Conservation (phyloP, 2,113 vertebrate species). For the Vanacampus margaritifer region DNA sequence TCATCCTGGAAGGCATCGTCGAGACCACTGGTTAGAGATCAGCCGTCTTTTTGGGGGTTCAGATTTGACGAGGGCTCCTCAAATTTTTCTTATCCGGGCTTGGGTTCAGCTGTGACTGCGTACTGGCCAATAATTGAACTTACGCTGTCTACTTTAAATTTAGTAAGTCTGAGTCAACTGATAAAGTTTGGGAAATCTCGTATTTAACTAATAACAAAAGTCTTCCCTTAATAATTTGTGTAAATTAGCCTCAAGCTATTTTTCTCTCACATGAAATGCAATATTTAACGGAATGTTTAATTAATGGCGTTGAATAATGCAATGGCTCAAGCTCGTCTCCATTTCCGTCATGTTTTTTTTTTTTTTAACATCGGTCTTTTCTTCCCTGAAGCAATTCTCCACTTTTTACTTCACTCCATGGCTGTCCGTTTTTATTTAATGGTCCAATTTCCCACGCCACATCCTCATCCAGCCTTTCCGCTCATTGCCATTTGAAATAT, state of each 20-base stretch:
- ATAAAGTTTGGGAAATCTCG: background rate
- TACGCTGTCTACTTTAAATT: too few species aligned
- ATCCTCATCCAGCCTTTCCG: background rate
- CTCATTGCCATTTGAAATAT: slow-evolving; percentile 16
- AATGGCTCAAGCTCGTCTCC: slow-evolving; percentile 17
- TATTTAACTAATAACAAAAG: slow-evolving; percentile 1
- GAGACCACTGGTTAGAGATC: slow-evolving; percentile 81
- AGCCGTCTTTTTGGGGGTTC: background rate
- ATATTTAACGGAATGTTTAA: slow-evolving; percentile 48
- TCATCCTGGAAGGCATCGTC: slow-evolving; percentile 88
- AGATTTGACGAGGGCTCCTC: too few species aligned
- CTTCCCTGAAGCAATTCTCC: slow-evolving; percentile 15
- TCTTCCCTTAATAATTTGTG: slow-evolving; percentile 9
- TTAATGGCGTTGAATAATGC: slow-evolving; percentile 56
- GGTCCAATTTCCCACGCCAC: background rate
- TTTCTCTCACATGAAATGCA: slow-evolving; percentile 25
- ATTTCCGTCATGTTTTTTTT: background rate
- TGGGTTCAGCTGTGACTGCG: too few species aligned
- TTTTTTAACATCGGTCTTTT: too few species aligned
- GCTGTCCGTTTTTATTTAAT: slow-evolving; percentile 18
- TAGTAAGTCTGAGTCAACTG: background rate
- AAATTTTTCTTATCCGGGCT: too few species aligned
- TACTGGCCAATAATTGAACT: too few species aligned
- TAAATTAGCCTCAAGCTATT: slow-evolving; percentile 24
- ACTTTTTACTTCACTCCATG: slow-evolving; percentile 14